Percentiles rank a stretch among this genome's conserved stretches.
phyloP scores from a whole-genome alignment of 2,888 invertebrate genomes.

The Thecocarcelia acutangulata region DNA sequence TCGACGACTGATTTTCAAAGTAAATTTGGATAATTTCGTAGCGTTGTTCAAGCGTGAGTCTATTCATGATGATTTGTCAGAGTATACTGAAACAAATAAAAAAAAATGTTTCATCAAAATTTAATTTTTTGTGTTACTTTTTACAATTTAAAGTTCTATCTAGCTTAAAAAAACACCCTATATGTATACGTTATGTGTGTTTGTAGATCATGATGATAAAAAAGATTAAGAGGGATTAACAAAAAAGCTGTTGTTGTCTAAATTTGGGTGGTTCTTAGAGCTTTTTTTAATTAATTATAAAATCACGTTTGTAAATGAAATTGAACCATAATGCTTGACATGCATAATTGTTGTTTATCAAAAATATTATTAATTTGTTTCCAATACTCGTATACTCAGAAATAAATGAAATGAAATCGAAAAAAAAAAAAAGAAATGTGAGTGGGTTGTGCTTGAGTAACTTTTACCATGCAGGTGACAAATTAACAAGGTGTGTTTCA shows the following conservation, averaged over 20 bases:
- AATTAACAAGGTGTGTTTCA: conserved; percentile 65
- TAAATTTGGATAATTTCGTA: too few relatives aligned
- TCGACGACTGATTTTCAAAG: too few relatives aligned
- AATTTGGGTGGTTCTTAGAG: conserved; percentile 41
- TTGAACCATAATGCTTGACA: conserved; percentile 22
- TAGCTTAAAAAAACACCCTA: too few relatives aligned
- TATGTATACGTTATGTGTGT: conserved; percentile 28
- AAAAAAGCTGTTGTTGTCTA: conserved; percentile 8
- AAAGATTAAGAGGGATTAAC: conserved; percentile 35
- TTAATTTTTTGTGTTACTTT: too few relatives aligned
- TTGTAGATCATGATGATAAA: conserved; percentile 24
- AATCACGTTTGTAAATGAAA: conserved; percentile 57
- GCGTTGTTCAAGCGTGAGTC: too few relatives aligned
- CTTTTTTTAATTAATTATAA: conserved; percentile 41
- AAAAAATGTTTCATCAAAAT: too few relatives aligned
- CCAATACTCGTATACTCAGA: too few relatives aligned
- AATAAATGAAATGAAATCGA: background rate
- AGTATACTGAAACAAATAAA: too few relatives aligned
- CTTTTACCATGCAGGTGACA: conserved; percentile 62
- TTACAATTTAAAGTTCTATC: too few relatives aligned
- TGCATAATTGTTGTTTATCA: conserved; percentile 27
- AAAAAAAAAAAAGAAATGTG: background rate
- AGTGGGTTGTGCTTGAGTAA: conserved; percentile 47
- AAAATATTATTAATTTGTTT: conserved; percentile 1
- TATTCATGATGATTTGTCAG: too few relatives aligned